Evolutionary conservation across 2,113 vertebrate genomes (phyloP).

Genomic region (Antechinus stuartii): DNA sequence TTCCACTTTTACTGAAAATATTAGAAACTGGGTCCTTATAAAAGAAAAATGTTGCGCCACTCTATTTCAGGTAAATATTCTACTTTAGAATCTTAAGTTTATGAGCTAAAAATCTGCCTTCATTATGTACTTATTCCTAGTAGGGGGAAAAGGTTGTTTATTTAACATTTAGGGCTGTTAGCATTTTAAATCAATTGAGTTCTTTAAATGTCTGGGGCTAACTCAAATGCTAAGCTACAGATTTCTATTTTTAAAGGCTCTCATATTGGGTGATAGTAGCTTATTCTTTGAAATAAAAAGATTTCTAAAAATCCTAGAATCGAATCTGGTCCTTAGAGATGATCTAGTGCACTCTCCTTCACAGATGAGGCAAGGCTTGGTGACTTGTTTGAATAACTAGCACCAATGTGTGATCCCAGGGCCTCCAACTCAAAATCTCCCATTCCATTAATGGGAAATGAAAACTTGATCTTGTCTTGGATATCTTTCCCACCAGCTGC

Average conservation of each 20-base stretch:
- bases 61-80: neutral
- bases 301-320: neutral
- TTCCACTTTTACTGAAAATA: neutral
- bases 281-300: neutral
- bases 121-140: neutral
- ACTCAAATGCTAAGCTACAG: neutral
- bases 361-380: neutral
- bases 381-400: neutral
- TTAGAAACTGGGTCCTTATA: neutral
- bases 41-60: neutral
- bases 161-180: conserved; percentile 33
- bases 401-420: neutral
- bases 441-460: neutral
- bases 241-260: neutral
- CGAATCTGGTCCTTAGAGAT: neutral
- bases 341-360: neutral
- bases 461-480: conserved; percentile 9
- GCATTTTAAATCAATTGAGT: conserved; percentile 50
- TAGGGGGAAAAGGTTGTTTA: conserved; percentile 28
- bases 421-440: neutral
- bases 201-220: conserved; percentile 27
- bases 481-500: conserved; percentile 2
- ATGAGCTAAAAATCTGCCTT: conserved; percentile 4
- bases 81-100: neutral
- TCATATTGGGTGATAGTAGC: neutral